phyloP scores from a whole-genome alignment of 2,113 vertebrate species.

The Parotia lawesii region DNA sequence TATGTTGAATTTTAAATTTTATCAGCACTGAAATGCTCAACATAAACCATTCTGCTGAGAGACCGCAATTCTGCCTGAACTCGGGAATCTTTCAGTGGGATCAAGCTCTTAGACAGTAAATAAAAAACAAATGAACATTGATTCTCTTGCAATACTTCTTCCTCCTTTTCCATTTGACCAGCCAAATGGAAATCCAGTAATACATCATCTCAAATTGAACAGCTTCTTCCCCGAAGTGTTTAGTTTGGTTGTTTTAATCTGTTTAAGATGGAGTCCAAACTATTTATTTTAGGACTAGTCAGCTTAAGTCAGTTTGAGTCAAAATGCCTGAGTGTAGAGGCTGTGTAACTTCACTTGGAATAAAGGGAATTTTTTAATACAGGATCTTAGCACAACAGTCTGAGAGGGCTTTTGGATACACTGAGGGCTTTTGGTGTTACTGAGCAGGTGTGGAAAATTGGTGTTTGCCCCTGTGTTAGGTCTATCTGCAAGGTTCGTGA shows the following conservation, averaged over 20 bases:
- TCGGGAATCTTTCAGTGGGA: neutral
- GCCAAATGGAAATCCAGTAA: slow-evolving; percentile 18
- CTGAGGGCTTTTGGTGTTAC: neutral
- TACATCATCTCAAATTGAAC: neutral
- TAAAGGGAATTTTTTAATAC: neutral
- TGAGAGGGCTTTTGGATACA: neutral
- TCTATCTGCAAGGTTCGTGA: neutral
- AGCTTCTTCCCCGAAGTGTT: neutral
- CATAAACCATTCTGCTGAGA: neutral
- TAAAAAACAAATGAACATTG: neutral
- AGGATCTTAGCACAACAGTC: neutral
- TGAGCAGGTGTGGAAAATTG: neutral
- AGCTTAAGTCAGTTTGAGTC: neutral
- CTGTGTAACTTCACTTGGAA: neutral
- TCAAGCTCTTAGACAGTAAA: neutral
- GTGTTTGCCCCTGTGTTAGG: accelerated
- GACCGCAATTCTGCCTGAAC: neutral
- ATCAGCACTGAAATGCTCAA: neutral
- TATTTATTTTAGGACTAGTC: neutral
- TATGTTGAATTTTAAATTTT: neutral
- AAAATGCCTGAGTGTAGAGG: neutral
- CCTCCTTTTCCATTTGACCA: neutral
- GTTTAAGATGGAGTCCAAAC: neutral
- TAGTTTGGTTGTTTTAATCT: neutral
- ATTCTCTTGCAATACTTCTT: neutral